These are phyloP conservation scores for Turritopsis rubra DNA, from an alignment of 30 jellyfish, hydroid and myxozoan genomes.

Conservation along the genomic window DNA sequence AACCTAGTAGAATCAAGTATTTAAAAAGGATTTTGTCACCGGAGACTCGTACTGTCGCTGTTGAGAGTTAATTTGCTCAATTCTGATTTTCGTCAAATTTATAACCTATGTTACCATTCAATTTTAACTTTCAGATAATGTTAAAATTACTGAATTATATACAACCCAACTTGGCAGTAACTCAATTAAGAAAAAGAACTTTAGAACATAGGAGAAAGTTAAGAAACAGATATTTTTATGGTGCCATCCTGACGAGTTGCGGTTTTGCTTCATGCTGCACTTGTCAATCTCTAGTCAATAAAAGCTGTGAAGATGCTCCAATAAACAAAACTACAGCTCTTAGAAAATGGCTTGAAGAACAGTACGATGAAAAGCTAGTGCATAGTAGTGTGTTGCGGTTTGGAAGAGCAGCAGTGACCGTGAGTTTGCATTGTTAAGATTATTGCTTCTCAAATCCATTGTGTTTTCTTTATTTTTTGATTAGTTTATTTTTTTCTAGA, in stretches of 20 bases:
- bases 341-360: not conserved
- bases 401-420: conserved; percentile 82
- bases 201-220: not conserved
- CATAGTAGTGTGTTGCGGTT: conserved; percentile 64
- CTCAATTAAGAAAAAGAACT: not conserved
- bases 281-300: not conserved
- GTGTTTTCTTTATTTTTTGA: not conserved
- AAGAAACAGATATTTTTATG: not conserved
- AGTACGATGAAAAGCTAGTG: conserved; percentile 31
- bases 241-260: not conserved
- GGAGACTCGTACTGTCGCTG: too few species aligned
- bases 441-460: not conserved
- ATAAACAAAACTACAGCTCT: not conserved
- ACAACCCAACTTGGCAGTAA: not conserved
- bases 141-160: not conserved
- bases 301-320: not conserved
- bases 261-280: not conserved
- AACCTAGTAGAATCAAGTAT: too few species aligned
- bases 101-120: not conserved
- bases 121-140: not conserved
- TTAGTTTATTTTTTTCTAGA: conserved; percentile 31
- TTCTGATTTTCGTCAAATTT: not conserved
- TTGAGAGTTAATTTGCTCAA: too few species aligned
- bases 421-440: conserved; percentile 27
- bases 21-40: too few species aligned